These are phyloP conservation scores for Lagocephalus sceleratus DNA, from an alignment of 2,797 vertebrate species.

Conservation along the genomic window DNA sequence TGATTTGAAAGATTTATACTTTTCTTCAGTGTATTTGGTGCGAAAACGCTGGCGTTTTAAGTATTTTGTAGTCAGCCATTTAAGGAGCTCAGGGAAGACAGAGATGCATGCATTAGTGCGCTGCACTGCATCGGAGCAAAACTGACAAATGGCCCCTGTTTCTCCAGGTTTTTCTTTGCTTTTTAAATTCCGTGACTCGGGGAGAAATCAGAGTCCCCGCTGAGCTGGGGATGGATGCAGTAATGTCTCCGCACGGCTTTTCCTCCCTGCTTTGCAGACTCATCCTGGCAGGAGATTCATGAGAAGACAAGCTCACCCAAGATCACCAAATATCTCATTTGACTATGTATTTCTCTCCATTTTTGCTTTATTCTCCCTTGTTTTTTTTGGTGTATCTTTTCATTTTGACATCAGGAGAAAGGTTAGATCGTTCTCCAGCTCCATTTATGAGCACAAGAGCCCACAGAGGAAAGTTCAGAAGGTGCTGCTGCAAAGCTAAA, in stretches of 20 bases:
- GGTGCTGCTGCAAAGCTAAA: conserved; percentile 4
- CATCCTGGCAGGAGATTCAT: conserved; percentile 52
- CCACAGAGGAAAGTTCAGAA: conserved; percentile 32
- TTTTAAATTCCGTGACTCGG: conserved; percentile 45
- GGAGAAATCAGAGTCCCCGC: conserved; percentile 51
- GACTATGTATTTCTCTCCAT: conserved; percentile 9
- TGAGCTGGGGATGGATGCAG: conserved; percentile 58
- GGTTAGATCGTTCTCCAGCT: conserved; percentile 42
- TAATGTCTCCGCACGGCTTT: conserved; percentile 41
- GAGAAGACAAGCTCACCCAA: conserved; percentile 37
- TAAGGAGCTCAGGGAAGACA: not conserved
- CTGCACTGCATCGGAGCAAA: conserved; percentile 53
- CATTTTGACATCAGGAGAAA: conserved; percentile 62
- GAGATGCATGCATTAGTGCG: conserved; percentile 30
- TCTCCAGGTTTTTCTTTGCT: conserved; percentile 29
- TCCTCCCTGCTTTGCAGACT: conserved; percentile 65
- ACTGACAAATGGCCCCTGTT: conserved; percentile 50
- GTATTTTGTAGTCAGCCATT: conserved; percentile 1
- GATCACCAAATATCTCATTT: conserved; percentile 40
- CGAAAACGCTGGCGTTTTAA: not conserved
- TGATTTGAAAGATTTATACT: conserved; percentile 38
- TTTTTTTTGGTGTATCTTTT: conserved; percentile 20
- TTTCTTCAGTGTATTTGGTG: not conserved
- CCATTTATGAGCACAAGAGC: conserved; percentile 11
- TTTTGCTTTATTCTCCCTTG: conserved; percentile 1